A percentile compares a stretch with the other conserved stretches of the same genome.
These are phyloP conservation scores for Oryzias javanicus DNA, from an alignment of 2,113 vertebrate genomes.

Conservation along the genomic window DNA sequence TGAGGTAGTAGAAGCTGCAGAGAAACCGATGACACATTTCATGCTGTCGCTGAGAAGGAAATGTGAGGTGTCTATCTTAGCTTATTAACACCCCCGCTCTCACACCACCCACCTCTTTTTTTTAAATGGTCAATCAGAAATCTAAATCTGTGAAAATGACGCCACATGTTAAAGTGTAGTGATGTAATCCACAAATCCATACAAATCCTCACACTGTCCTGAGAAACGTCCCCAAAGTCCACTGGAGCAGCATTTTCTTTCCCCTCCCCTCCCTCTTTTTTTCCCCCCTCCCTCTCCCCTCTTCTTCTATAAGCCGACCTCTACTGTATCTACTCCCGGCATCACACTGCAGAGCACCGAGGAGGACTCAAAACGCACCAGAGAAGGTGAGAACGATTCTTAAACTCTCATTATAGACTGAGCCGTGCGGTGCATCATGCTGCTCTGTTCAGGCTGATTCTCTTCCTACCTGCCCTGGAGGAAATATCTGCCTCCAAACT, in stretches of 20 bases:
- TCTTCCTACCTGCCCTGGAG: conserved; percentile 13
- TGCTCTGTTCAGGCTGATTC: not conserved
- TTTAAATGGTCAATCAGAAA: not conserved
- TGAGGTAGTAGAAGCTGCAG: too few species aligned
- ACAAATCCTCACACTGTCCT: conserved; percentile 43
- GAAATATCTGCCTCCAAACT: conserved; percentile 21
- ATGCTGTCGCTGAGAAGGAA: too few species aligned
- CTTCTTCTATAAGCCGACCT: conserved; percentile 69
- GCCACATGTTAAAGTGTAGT: not conserved
- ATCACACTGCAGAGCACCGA: conserved; percentile 69
- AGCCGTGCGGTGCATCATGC: conserved; percentile 9
- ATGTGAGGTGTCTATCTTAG: too few species aligned
- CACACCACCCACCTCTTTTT: too few species aligned
- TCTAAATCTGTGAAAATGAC: not conserved
- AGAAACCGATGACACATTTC: too few species aligned
- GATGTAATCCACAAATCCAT: conserved; percentile 27
- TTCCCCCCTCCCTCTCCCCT: conserved; percentile 53
- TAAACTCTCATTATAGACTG: conserved; percentile 16
- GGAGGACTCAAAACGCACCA: conserved; percentile 66
- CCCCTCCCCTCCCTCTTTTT: conserved; percentile 30
- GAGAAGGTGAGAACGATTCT: conserved; percentile 66
- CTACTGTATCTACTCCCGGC: conserved; percentile 71
- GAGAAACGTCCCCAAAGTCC: conserved; percentile 66
- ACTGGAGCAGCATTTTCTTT: conserved; percentile 54
- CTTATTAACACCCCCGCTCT: too few species aligned